Conservation (phyloP, 30 jellyfish, hydroid and myxozoan species). For the Morbakka virulenta region DNA sequence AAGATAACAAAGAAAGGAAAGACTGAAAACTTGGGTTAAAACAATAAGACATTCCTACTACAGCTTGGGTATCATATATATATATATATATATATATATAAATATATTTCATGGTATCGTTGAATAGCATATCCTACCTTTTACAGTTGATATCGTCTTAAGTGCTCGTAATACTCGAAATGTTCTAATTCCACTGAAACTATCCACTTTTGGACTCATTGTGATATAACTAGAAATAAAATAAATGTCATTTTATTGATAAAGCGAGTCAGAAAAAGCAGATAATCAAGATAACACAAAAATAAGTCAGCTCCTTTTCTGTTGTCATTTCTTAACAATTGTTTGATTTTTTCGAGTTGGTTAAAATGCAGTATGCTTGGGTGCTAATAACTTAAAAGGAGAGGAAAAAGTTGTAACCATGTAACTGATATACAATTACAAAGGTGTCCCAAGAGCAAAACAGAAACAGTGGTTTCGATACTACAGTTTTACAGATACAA, state of each 20-base stretch:
- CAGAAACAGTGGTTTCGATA: too few relatives aligned
- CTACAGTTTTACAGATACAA: too few relatives aligned
- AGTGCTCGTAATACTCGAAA: constrained; percentile 93
- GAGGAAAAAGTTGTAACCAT: too few relatives aligned
- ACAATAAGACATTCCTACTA: too few relatives aligned
- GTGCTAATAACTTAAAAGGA: not conserved
- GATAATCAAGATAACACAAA: not conserved
- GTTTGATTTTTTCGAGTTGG: not conserved
- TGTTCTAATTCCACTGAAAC: constrained; percentile 77
- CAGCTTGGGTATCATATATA: too few relatives aligned
- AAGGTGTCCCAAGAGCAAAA: too few relatives aligned
- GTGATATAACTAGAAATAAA: constrained; percentile 65
- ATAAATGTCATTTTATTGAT: too few relatives aligned
- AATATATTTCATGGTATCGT: too few relatives aligned
- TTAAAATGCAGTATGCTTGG: not conserved
- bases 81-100: too few relatives aligned
- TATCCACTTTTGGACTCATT: constrained; percentile 73
- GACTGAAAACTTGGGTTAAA: too few relatives aligned
- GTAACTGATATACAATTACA: too few relatives aligned
- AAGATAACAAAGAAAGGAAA: too few relatives aligned
- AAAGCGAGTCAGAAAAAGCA: not conserved
- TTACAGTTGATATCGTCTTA: constrained; percentile 94
- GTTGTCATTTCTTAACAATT: not conserved
- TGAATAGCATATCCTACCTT: constrained; percentile 54
- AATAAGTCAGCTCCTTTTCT: not conserved